A percentile compares a stretch with the other conserved stretches of the same genome.
Evolutionary conservation across 1,140 invertebrate genomes (phyloP).

Genomic region (Lethrus apterus): DNA sequence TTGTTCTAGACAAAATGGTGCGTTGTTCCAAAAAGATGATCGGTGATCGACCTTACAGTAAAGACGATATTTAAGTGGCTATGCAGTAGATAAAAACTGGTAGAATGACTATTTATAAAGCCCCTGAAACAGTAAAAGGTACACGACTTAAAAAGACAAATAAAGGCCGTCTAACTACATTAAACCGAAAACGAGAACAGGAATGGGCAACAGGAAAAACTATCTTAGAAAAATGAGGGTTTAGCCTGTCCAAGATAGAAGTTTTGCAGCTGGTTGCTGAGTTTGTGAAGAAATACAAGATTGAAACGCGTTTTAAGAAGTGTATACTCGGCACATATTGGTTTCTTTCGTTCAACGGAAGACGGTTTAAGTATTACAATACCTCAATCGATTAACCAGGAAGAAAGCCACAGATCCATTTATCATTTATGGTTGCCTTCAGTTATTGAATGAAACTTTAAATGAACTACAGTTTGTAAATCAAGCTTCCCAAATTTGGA

Average conservation of each 20-base stretch:
- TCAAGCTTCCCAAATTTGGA: conserved; percentile 11
- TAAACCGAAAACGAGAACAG: conserved; percentile 18
- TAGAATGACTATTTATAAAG: too few relatives aligned
- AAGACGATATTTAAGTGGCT: too few relatives aligned
- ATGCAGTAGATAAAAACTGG: too few relatives aligned
- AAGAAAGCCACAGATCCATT: conserved; percentile 16
- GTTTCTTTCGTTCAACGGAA: conserved; percentile 34
- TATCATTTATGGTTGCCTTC: conserved; percentile 12
- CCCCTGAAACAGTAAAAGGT: too few relatives aligned
- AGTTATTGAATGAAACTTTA: conserved; percentile 8
- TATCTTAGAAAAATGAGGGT: conserved; percentile 34
- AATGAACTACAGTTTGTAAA: conserved; percentile 8
- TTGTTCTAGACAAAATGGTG: too few relatives aligned
- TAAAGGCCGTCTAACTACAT: conserved; percentile 4
- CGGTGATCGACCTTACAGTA: too few relatives aligned
- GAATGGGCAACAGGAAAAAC: conserved; percentile 22
- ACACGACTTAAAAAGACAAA: too few relatives aligned
- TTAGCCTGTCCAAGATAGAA: conserved; percentile 30
- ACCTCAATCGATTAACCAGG: conserved; percentile 4
- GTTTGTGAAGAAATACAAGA: conserved; percentile 30
- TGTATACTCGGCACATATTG: conserved; percentile 36
- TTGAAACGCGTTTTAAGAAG: conserved; percentile 35
- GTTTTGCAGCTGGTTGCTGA: conserved; percentile 28
- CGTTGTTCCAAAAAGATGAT: too few relatives aligned
- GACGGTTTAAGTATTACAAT: conserved; percentile 17